Evolutionary conservation across 2,888 invertebrate species (phyloP).

Genomic region (Sphaerolaimus hirsutus): DNA sequence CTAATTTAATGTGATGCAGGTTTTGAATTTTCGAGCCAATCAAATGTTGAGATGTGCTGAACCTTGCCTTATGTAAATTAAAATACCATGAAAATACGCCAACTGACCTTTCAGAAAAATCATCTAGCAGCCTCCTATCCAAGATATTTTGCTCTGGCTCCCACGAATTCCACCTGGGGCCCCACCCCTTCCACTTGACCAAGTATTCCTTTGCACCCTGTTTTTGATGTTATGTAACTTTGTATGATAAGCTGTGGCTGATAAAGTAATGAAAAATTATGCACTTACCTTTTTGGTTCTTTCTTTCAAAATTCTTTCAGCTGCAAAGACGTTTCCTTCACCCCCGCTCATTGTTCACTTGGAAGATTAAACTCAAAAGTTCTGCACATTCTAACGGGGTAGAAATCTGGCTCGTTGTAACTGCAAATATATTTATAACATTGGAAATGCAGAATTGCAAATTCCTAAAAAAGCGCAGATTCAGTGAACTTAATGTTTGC

Average conservation of each 20-base stretch:
- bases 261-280: neutral
- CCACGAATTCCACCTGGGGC: conserved; percentile 12
- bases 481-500: too few species aligned
- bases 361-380: neutral
- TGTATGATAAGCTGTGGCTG: neutral
- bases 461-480: too few species aligned
- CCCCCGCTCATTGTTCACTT: neutral
- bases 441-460: too few species aligned
- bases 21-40: too few species aligned
- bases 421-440: too few species aligned
- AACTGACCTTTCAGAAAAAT: conserved; percentile 7
- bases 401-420: too few species aligned
- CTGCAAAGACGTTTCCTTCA: conserved; percentile 5
- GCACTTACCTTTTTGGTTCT: conserved; percentile 4
- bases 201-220: conserved; percentile 11
- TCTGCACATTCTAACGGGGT: too few species aligned
- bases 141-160: conserved; percentile 14
- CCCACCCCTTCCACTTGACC: conserved; percentile 15
- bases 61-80: too few species aligned
- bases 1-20: neutral
- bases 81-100: neutral
- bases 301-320: conserved; percentile 4
- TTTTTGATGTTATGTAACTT: neutral
- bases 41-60: too few species aligned
- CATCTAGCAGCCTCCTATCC: conserved; percentile 10